phyloP scores from a whole-genome alignment of 30 jellyfish, hydroid and myxozoan species.

The Catostylus mosaicus region DNA sequence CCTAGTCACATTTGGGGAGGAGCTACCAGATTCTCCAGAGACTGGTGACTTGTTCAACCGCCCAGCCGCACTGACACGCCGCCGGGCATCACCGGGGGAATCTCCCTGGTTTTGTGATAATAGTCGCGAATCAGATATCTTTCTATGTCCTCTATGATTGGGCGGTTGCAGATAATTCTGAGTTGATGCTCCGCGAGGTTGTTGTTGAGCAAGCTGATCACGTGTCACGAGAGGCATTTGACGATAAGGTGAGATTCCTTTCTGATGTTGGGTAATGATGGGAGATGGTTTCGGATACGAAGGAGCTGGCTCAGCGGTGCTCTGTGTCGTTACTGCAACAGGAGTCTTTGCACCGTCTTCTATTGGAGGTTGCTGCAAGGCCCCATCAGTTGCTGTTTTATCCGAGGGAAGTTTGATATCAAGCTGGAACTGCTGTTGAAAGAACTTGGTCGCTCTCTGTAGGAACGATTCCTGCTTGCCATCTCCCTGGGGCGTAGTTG shows the following conservation, averaged over 20 bases:
- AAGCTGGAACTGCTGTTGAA: constrained; percentile 89
- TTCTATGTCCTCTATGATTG: constrained; percentile 43
- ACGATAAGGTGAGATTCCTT: constrained; percentile 75
- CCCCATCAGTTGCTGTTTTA: constrained; percentile 35
- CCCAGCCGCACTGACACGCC: constrained; percentile 54
- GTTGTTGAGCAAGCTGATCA: constrained; percentile 31
- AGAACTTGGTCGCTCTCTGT: constrained; percentile 90
- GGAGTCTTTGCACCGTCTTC: constrained; percentile 12
- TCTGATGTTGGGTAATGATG: constrained; percentile 2
- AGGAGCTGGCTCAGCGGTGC: not conserved
- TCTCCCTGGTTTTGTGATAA: constrained; percentile 9
- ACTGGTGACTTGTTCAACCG: constrained; percentile 3
- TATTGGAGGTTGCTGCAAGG: not conserved
- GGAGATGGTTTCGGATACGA: constrained; percentile 7
- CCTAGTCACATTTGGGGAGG: constrained; percentile 50
- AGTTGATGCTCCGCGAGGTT: constrained; percentile 9
- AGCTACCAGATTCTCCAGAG: constrained; percentile 44
- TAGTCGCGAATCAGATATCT: constrained; percentile 48
- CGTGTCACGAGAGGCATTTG: constrained; percentile 83
- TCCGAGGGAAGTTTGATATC: constrained; percentile 50
- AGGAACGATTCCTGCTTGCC: constrained; percentile 61
- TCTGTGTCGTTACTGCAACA: constrained; percentile 39
- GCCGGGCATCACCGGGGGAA: constrained; percentile 21
- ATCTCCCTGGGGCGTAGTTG: constrained; percentile 15
- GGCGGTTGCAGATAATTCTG: constrained; percentile 68